Evolutionary conservation across 92 coral and sea anemone genomes (phyloP).

Genomic region (Epizoanthus illoricatus): DNA sequence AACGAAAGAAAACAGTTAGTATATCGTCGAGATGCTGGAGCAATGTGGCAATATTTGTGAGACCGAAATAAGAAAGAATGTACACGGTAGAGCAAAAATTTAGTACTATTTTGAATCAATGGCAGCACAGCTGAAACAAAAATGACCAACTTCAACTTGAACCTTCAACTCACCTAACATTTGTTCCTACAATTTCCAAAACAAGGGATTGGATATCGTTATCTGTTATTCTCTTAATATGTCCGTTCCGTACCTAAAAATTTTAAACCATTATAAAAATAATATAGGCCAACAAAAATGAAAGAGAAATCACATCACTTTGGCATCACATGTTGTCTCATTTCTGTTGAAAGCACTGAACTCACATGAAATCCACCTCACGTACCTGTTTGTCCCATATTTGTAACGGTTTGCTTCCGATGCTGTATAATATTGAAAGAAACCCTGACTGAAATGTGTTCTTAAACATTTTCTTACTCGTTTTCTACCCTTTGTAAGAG

Average conservation of each 20-base stretch:
- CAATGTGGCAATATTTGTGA: too few species aligned
- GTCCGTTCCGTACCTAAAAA: constrained; percentile 93
- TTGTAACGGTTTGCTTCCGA: constrained; percentile 98
- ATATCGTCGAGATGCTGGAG: not conserved
- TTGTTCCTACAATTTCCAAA: constrained; percentile 95
- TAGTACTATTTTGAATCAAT: too few species aligned
- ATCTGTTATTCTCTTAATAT: constrained; percentile 98
- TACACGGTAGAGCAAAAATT: not conserved
- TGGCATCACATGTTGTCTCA: not conserved
- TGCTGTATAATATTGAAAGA: constrained; percentile 95
- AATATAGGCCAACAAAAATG: constrained; percentile 12
- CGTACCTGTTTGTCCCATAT: constrained; percentile 97
- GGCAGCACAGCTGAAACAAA: not conserved
- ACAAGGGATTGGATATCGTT: constrained; percentile 96
- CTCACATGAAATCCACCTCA: not conserved
- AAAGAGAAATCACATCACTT: not conserved
- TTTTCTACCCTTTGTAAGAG: constrained; percentile 1
- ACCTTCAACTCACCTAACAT: constrained; percentile 82
- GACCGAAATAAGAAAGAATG: not conserved
- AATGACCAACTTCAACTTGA: not conserved
- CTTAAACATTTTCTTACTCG: constrained; percentile 78
- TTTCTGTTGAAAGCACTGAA: too few species aligned
- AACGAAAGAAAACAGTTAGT: constrained; percentile 18
- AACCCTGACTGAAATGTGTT: constrained; percentile 99
- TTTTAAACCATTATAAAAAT: constrained; percentile 6